A percentile compares a stretch with the other conserved stretches of the same genome.
phyloP scores from a whole-genome alignment of 2,888 invertebrate genomes.

The Trisateles emortualis region DNA sequence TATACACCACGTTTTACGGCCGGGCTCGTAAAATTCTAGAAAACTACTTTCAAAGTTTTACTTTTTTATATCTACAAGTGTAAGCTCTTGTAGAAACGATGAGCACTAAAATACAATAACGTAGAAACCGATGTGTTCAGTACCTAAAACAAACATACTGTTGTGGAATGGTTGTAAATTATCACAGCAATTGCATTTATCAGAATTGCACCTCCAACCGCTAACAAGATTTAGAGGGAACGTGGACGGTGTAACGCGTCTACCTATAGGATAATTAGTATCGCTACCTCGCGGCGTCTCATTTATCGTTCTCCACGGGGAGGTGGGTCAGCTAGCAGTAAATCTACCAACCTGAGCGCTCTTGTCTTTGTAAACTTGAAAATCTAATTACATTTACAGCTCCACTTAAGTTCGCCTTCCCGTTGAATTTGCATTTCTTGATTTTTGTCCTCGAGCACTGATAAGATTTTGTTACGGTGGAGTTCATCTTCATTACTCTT shows the following conservation, averaged over 20 bases:
- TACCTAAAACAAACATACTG: constrained; percentile 48
- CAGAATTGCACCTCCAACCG: constrained; percentile 72
- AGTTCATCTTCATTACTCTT: constrained; percentile 58
- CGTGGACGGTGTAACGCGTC: constrained; percentile 70
- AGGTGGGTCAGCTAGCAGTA: constrained; percentile 84
- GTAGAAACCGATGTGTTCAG: constrained; percentile 41
- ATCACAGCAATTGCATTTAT: constrained; percentile 68
- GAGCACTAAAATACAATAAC: constrained; percentile 19
- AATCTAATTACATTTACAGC: constrained; percentile 86
- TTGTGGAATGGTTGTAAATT: constrained; percentile 57
- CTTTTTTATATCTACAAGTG: constrained; percentile 13
- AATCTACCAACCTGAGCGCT: constrained; percentile 85
- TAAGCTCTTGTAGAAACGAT: constrained; percentile 10
- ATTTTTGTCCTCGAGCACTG: constrained; percentile 70
- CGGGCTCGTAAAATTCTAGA: constrained; percentile 16
- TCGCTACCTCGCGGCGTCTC: constrained; percentile 83
- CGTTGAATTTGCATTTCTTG: constrained; percentile 81
- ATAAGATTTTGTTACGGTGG: constrained; percentile 66
- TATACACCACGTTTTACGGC: constrained; percentile 14
- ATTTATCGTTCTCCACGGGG: constrained; percentile 82
- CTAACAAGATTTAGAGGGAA: constrained; percentile 78
- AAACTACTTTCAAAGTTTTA: constrained; percentile 12
- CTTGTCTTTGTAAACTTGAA: constrained; percentile 86
- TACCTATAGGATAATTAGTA: constrained; percentile 85
- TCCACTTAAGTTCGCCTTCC: constrained; percentile 79